Percentiles rank a stretch among this genome's conserved stretches.
Conservation (phyloP, 2,113 vertebrate species). For the Actinemys pallida region DNA sequence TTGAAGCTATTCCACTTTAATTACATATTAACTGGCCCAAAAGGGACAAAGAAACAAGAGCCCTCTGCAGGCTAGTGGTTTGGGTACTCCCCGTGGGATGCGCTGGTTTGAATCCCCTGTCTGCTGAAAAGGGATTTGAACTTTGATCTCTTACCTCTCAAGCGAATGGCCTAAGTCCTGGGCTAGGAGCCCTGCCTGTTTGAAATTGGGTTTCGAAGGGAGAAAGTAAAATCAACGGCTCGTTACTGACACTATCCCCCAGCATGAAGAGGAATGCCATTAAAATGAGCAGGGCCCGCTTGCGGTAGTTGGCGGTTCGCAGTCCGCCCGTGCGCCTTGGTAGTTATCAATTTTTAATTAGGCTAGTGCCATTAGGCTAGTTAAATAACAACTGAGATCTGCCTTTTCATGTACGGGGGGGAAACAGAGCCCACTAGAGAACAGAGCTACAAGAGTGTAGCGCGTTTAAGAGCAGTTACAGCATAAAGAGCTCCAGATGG, state of each 20-base stretch:
- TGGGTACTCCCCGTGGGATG: not conserved
- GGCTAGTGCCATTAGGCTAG: not conserved
- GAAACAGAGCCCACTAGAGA: not conserved
- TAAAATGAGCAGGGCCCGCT: not conserved
- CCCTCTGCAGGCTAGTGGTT: not conserved
- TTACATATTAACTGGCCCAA: not conserved
- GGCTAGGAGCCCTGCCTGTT: not conserved
- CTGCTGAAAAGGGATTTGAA: not conserved
- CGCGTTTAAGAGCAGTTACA: constrained; percentile 35
- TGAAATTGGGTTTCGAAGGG: not conserved
- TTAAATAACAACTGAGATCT: constrained; percentile 14
- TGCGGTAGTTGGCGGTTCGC: not conserved
- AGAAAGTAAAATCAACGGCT: not conserved
- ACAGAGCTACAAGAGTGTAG: not conserved
- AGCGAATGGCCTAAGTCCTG: not conserved
- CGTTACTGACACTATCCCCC: not conserved
- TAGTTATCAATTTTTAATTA: constrained; percentile 32
- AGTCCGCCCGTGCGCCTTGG: not conserved
- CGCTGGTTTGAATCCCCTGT: not conserved
- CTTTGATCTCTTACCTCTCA: not conserved
- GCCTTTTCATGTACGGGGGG: not conserved
- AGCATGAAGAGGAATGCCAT: not conserved
- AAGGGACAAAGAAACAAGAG: not conserved
- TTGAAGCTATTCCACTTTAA: not conserved
- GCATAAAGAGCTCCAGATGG: constrained; percentile 26